A percentile compares a stretch with the other conserved stretches of the same genome.
phyloP scores from a whole-genome alignment of 2,113 vertebrate species.

The Clarias gariepinus region DNA sequence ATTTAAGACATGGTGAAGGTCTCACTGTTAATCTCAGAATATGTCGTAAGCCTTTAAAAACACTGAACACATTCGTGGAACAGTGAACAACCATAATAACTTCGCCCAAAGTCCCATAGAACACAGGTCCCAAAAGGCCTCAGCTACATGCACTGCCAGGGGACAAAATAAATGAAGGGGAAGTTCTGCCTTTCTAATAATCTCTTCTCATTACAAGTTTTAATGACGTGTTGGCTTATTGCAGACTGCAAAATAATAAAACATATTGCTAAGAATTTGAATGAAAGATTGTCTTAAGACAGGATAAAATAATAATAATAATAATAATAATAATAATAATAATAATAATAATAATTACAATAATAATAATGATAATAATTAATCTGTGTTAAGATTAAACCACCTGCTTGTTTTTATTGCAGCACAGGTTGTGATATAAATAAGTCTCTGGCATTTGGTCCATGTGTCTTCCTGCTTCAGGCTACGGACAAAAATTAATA shows the following conservation, averaged over 20 bases:
- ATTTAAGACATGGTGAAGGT: too few species aligned
- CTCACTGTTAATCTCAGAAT: too few species aligned
- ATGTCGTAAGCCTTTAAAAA: too few species aligned
- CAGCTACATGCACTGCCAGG: too few species aligned
- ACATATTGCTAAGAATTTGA: background rate
- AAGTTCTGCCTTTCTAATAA: too few species aligned
- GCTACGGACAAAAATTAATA: slow-evolving; percentile 8
- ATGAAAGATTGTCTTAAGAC: background rate
- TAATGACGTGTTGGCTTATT: background rate
- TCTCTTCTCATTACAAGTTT: background rate
- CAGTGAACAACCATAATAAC: too few species aligned
- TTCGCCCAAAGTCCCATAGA: too few species aligned
- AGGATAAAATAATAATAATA: too few species aligned
- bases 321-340: too few species aligned
- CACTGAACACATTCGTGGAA: too few species aligned
- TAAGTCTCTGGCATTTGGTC: background rate
- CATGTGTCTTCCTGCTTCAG: background rate
- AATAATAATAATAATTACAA: slow-evolving; percentile 68
- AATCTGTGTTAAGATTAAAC: slow-evolving; percentile 36
- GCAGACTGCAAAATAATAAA: background rate
- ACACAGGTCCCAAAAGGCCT: too few species aligned
- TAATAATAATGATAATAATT: slow-evolving; percentile 61
- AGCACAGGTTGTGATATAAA: slow-evolving; percentile 20
- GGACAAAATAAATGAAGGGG: too few species aligned
- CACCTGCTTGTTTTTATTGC: slow-evolving; percentile 49